These are phyloP conservation scores for Baryphthengus martii DNA, from an alignment of 2,113 vertebrate species.

Conservation along the genomic window DNA sequence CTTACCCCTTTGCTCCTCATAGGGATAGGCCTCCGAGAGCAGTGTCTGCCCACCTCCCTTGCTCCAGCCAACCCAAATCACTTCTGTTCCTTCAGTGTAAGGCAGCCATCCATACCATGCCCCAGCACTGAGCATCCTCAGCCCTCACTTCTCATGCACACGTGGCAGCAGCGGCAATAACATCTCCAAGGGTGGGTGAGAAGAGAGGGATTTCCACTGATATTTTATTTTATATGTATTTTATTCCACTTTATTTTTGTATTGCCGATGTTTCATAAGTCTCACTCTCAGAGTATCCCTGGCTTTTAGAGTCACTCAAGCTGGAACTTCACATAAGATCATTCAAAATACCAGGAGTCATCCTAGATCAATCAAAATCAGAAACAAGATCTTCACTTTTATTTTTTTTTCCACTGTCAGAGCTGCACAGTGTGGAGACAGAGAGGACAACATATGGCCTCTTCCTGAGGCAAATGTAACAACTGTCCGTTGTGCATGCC, in stretches of 20 bases:
- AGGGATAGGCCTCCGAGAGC: accelerated
- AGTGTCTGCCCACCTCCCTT: not conserved
- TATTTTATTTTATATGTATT: not conserved
- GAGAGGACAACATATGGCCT: not conserved
- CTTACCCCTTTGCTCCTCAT: not conserved
- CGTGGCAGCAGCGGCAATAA: not conserved
- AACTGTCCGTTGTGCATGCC: not conserved
- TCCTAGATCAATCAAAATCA: not conserved
- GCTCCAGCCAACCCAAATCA: not conserved
- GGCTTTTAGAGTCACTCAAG: not conserved
- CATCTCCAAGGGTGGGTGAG: not conserved
- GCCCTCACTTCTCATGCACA: not conserved
- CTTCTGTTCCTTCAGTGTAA: not conserved
- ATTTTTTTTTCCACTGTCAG: not conserved
- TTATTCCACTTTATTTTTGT: not conserved
- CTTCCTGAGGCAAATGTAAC: not conserved
- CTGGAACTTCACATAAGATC: not conserved
- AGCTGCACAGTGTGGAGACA: not conserved
- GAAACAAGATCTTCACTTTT: not conserved
- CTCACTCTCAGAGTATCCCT: not conserved
- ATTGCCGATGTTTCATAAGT: not conserved
- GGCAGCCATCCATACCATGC: not conserved
- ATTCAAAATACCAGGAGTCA: not conserved
- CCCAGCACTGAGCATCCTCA: not conserved
- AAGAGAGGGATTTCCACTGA: not conserved